A percentile compares a stretch with the other conserved stretches of the same genome.
Evolutionary conservation across 2,797 vertebrate genomes (phyloP).

Genomic region (Botia kubotai): DNA sequence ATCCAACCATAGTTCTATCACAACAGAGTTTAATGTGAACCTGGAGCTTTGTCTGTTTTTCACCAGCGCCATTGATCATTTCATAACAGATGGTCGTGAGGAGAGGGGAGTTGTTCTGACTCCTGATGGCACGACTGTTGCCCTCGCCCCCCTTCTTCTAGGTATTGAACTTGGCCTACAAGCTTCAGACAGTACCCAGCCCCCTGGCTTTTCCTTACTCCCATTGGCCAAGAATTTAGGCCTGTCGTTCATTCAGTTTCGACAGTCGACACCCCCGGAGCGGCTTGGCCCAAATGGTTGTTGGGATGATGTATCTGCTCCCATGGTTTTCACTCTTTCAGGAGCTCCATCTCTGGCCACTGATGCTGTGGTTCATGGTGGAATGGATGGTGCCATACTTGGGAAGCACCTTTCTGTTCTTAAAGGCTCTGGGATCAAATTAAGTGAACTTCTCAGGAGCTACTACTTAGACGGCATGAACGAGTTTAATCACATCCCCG

Average conservation of each 20-base stretch:
- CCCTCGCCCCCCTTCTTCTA: conserved; percentile 79
- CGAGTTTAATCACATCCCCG: conserved; percentile 61
- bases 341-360: conserved; percentile 72
- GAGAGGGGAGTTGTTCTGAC: conserved; percentile 82
- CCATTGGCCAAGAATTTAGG: conserved; percentile 79
- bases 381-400: conserved; percentile 85
- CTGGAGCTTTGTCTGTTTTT: conserved; percentile 70
- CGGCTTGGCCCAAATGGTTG: conserved; percentile 81
- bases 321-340: conserved; percentile 78
- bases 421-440: conserved; percentile 50
- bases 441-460: conserved; percentile 76
- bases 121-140: conserved; percentile 85
- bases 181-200: conserved; percentile 46
- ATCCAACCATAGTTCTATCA: background rate
- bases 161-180: conserved; percentile 80
- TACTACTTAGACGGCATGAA: conserved; percentile 77
- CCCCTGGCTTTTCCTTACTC: conserved; percentile 68
- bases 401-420: conserved; percentile 69
- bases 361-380: conserved; percentile 82
- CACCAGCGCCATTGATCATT: conserved; percentile 68
- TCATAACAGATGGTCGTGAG: conserved; percentile 66
- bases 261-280: conserved; percentile 43
- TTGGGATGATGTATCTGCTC: conserved; percentile 81
- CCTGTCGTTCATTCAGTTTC: conserved; percentile 76
- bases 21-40: conserved; percentile 65